Percentiles rank a stretch among this genome's conserved stretches.
Evolutionary conservation across 2,113 vertebrate genomes (phyloP).

Genomic region (Labeo rohita): DNA sequence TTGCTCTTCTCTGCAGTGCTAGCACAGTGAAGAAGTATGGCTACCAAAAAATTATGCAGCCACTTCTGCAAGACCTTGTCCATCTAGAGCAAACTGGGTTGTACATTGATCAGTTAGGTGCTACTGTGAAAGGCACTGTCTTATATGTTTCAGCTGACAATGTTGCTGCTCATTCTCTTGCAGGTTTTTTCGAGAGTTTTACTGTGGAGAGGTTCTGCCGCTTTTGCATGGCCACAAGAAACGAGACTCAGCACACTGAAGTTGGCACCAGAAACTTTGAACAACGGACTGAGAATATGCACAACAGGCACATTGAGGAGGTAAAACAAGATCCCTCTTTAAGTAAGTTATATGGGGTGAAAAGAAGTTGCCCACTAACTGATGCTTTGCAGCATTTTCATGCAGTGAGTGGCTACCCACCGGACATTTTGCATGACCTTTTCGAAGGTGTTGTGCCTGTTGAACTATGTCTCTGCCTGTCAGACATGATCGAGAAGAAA

Average conservation of each 20-base stretch:
- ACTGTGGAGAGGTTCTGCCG: constrained; percentile 36
- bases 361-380: constrained; percentile 1
- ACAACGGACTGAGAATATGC: not conserved
- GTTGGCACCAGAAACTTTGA: constrained; percentile 12
- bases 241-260: constrained; percentile 21
- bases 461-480: not conserved
- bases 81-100: constrained; percentile 7
- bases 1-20: constrained; percentile 10
- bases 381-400: constrained; percentile 39
- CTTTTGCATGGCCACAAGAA: constrained; percentile 40
- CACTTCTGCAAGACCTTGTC: constrained; percentile 14
- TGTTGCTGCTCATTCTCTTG: constrained; percentile 40
- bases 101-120: constrained; percentile 19
- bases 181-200: constrained; percentile 43
- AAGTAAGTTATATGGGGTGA: not conserved
- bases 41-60: not conserved
- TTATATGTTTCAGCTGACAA: constrained; percentile 48
- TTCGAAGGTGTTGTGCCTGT: not conserved
- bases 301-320: not conserved
- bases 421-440: constrained; percentile 42
- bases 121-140: constrained; percentile 35
- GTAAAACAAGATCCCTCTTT: not conserved
- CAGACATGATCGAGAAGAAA: not conserved
- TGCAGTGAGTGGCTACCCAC: constrained; percentile 22
- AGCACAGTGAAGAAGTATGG: not conserved